phyloP scores from a whole-genome alignment of 2,113 vertebrate species.

The Macheiramphus alcinus region DNA sequence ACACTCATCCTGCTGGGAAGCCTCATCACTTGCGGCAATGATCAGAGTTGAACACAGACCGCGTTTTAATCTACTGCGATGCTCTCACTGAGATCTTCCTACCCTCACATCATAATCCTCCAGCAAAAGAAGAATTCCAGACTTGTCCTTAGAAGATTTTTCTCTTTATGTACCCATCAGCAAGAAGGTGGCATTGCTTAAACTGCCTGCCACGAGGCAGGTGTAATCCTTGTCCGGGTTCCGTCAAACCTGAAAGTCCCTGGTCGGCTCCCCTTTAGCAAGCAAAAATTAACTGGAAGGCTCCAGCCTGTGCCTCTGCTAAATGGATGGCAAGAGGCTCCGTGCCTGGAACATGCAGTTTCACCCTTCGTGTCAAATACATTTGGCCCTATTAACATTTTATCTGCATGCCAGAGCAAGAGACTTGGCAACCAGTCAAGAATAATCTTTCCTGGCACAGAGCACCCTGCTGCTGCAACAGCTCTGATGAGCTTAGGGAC shows the following conservation, averaged over 20 bases:
- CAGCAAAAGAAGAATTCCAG: neutral
- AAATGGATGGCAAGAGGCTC: neutral
- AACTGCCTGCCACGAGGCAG: neutral
- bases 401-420: neutral
- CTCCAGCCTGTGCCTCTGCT: neutral
- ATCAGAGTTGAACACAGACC: neutral
- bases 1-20: neutral
- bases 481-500: neutral
- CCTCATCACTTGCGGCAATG: neutral
- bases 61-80: neutral
- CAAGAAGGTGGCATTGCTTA: neutral
- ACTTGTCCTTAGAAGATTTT: neutral
- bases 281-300: neutral
- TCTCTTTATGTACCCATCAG: neutral
- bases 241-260: neutral
- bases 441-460: neutral
- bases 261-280: neutral
- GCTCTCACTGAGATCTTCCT: neutral
- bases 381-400: conserved; percentile 36
- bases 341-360: neutral
- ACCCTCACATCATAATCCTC: neutral
- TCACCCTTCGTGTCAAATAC: neutral
- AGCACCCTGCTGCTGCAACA: neutral
- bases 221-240: neutral
- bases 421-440: conserved; percentile 38